Evolutionary conservation across 2,797 vertebrate genomes (phyloP).

Genomic region (Aulostomus chinensis): DNA sequence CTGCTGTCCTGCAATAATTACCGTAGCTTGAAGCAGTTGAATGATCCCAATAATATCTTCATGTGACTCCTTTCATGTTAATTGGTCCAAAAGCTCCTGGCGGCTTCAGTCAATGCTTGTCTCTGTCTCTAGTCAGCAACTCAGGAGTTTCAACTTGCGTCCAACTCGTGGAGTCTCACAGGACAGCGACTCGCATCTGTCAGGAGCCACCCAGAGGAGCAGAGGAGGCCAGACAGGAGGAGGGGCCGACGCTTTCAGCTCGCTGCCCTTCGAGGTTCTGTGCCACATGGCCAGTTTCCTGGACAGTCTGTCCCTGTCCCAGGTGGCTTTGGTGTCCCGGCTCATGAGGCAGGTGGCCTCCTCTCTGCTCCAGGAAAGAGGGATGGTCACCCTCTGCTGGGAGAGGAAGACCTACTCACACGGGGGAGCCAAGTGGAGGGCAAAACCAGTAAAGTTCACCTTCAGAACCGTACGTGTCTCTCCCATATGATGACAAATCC

Average conservation of each 20-base stretch:
- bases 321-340: constrained; percentile 90
- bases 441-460: too few relatives aligned
- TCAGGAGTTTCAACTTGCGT: constrained; percentile 64
- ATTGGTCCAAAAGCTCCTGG: too few relatives aligned
- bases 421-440: constrained; percentile 60
- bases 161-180: constrained; percentile 20
- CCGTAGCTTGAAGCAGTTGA: too few relatives aligned
- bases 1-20: too few relatives aligned
- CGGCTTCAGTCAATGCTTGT: background rate
- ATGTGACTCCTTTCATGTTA: too few relatives aligned
- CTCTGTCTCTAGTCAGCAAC: constrained; percentile 42
- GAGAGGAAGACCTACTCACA: constrained; percentile 85
- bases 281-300: constrained; percentile 90
- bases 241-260: constrained; percentile 77
- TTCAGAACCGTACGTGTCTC: too few relatives aligned
- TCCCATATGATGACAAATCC: too few relatives aligned
- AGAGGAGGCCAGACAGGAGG: constrained; percentile 14
- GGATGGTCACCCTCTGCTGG: constrained; percentile 93
- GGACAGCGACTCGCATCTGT: background rate
- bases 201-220: background rate
- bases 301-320: constrained; percentile 92
- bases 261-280: constrained; percentile 89
- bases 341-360: constrained; percentile 92
- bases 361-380: constrained; percentile 88
- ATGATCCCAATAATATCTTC: too few relatives aligned